A percentile compares a stretch with the other conserved stretches of the same genome.
Evolutionary conservation across 2,888 invertebrate genomes (phyloP).

Genomic region (Cataglyphis altisquamis): DNA sequence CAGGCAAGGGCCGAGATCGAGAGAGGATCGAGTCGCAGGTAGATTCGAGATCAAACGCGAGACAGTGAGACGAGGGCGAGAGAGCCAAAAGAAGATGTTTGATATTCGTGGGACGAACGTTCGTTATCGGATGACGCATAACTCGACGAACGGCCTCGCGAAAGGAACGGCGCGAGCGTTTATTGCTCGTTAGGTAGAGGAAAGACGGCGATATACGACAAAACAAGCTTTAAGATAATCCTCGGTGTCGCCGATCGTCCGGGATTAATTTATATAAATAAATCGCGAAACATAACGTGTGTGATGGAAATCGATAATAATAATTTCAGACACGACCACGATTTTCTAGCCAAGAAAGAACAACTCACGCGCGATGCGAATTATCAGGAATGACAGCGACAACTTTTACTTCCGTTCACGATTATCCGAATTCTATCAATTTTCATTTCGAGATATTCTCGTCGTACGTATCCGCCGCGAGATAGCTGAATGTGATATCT

Average conservation of each 20-base stretch:
- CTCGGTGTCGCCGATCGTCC: constrained; percentile 7
- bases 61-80: constrained; percentile 24
- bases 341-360: constrained; percentile 34
- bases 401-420: constrained; percentile 54
- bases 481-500: constrained; percentile 55
- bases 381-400: constrained; percentile 64
- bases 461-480: constrained; percentile 50
- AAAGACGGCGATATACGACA: constrained; percentile 40
- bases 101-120: constrained; percentile 66
- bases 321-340: constrained; percentile 2
- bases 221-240: constrained; percentile 38
- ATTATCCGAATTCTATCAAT: constrained; percentile 72
- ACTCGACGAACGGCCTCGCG: constrained; percentile 46
- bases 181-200: constrained; percentile 48
- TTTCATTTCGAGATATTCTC: constrained; percentile 66
- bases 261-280: constrained; percentile 7
- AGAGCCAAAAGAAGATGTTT: constrained; percentile 58
- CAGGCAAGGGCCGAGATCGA: constrained; percentile 8
- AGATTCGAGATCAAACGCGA: constrained; percentile 54
- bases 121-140: constrained; percentile 64
- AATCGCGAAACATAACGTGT: constrained; percentile 14
- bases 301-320: constrained; percentile 20
- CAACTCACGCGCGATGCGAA: constrained; percentile 39
- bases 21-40: constrained; percentile 47
- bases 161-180: constrained; percentile 41